These are phyloP conservation scores for Spatula versicolor DNA, from an alignment of 2,797 vertebrate species.

Conservation along the genomic window DNA sequence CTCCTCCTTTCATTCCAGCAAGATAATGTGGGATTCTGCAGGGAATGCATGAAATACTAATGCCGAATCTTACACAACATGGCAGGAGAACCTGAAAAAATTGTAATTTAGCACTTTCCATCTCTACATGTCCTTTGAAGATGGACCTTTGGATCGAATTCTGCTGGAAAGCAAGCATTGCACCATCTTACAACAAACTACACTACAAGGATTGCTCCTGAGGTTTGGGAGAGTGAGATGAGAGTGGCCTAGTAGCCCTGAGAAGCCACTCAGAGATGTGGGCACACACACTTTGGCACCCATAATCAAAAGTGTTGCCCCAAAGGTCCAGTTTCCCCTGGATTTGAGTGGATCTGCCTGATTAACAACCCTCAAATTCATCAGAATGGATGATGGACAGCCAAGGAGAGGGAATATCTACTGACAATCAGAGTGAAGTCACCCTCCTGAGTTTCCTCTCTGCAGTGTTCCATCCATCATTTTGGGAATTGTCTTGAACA, in stretches of 20 bases:
- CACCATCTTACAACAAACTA: neutral
- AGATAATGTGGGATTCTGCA: neutral
- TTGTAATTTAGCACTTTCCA: neutral
- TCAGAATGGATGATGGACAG: neutral
- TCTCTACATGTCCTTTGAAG: neutral
- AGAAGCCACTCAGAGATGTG: neutral
- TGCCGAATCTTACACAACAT: neutral
- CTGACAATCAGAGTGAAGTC: neutral
- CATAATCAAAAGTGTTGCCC: neutral
- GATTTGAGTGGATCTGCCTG: neutral
- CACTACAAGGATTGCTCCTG: neutral
- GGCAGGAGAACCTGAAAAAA: neutral
- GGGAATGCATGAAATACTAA: neutral
- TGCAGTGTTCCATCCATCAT: neutral
- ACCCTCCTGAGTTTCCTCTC: neutral
- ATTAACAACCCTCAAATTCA: neutral
- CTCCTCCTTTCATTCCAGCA: neutral
- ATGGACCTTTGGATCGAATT: neutral
- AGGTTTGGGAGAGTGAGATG: neutral
- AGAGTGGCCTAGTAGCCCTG: neutral
- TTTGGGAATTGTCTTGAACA: neutral
- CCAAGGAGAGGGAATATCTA: fast-evolving
- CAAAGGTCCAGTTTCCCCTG: neutral
- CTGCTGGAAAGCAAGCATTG: neutral
- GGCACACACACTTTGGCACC: fast-evolving